These are phyloP conservation scores for Eristalinus aeneus DNA, from an alignment of 2,888 invertebrate species.

Conservation along the genomic window DNA sequence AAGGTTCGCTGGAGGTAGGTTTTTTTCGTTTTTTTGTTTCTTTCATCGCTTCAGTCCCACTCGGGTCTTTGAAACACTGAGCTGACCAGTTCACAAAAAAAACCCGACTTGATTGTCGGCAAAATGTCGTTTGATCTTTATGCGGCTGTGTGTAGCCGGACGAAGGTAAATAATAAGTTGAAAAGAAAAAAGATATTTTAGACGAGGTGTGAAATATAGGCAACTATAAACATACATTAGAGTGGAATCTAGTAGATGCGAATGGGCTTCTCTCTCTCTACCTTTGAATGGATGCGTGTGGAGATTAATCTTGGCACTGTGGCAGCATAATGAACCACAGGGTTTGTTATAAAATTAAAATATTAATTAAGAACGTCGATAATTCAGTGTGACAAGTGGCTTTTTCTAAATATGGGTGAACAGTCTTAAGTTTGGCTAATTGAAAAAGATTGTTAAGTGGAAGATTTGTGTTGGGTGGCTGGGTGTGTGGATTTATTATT, in stretches of 20 bases:
- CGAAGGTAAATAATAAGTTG: conserved; percentile 53
- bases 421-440: conserved; percentile 49
- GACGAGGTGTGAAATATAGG: conserved; percentile 69
- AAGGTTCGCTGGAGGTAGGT: conserved; percentile 26
- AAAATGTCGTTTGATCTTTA: conserved; percentile 41
- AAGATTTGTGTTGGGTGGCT: not conserved
- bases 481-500: not conserved
- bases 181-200: conserved; percentile 64
- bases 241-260: conserved; percentile 36
- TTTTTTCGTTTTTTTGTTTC: not conserved
- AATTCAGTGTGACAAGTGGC: conserved; percentile 60
- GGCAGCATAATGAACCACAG: not conserved
- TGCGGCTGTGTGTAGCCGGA: conserved; percentile 12
- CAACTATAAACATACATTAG: conserved; percentile 38
- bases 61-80: conserved; percentile 32
- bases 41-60: not conserved
- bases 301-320: conserved; percentile 7
- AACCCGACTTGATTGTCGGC: conserved; percentile 49
- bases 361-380: conserved; percentile 46
- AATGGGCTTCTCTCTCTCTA: conserved; percentile 22
- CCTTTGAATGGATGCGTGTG: conserved; percentile 31
- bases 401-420: conserved; percentile 49
- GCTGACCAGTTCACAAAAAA: not conserved
- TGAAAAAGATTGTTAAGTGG: not conserved
- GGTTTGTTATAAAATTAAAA: conserved; percentile 45